Conservation (phyloP, 2,888 invertebrate species). For the Hedya salicella region DNA sequence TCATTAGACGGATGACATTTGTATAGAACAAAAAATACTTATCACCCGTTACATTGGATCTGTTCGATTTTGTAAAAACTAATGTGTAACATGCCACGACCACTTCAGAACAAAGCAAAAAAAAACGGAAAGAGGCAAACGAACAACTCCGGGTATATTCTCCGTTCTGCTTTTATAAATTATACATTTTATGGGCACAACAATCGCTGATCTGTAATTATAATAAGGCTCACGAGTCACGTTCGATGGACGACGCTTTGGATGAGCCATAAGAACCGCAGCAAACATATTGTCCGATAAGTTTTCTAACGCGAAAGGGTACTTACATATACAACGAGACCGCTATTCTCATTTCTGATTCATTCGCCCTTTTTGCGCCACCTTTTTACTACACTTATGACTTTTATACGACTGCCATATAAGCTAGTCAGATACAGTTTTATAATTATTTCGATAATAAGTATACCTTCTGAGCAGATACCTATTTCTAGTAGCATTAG, state of each 20-base stretch:
- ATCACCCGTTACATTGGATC: conserved; percentile 60
- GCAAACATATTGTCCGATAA: conserved; percentile 24
- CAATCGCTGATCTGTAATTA: conserved; percentile 83
- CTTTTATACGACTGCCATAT: background rate
- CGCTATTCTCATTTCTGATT: conserved; percentile 5
- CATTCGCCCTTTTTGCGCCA: conserved; percentile 1
- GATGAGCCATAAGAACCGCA: conserved; percentile 40
- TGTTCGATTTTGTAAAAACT: conserved; percentile 65
- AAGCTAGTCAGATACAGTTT: background rate
- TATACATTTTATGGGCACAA: conserved; percentile 79
- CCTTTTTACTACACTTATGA: background rate
- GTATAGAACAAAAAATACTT: conserved; percentile 57
- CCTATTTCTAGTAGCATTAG: too few species aligned
- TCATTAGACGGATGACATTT: conserved; percentile 58
- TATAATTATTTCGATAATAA: background rate
- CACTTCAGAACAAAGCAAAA: conserved; percentile 48
- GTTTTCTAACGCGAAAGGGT: conserved; percentile 23
- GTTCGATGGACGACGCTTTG: conserved; percentile 61
- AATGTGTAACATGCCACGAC: conserved; percentile 66
- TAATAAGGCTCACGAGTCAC: conserved; percentile 77
- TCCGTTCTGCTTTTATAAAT: conserved; percentile 76
- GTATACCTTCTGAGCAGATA: too few species aligned
- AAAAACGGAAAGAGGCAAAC: conserved; percentile 61
- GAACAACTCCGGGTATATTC: conserved; percentile 62
- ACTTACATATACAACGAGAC: conserved; percentile 9